phyloP scores from a whole-genome alignment of 1,140 invertebrate genomes.

The Drosophila ercepeae region DNA sequence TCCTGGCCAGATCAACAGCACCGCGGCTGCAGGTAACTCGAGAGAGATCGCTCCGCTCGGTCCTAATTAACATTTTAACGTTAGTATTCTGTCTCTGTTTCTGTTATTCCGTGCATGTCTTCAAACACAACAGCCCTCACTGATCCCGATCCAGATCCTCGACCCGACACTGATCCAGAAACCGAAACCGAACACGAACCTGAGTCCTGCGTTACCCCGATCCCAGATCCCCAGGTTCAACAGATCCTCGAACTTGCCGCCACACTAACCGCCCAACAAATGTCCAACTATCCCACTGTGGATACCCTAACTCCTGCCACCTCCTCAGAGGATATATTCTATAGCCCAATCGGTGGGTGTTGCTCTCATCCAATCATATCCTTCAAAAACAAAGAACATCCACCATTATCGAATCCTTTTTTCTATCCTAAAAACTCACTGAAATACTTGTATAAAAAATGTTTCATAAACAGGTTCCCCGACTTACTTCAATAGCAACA shows the following conservation, averaged over 20 bases:
- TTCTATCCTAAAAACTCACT: too few species aligned
- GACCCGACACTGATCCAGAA: constrained; percentile 16
- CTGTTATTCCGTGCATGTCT: constrained; percentile 80
- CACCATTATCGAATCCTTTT: neutral
- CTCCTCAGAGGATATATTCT: constrained; percentile 77
- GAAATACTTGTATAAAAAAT: too few species aligned
- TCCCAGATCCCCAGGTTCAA: constrained; percentile 25
- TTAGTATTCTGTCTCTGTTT: constrained; percentile 81
- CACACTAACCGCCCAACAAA: constrained; percentile 23
- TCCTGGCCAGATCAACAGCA: constrained; percentile 30
- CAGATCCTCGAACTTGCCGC: constrained; percentile 19
- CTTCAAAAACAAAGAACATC: neutral
- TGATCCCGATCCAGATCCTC: constrained; percentile 16
- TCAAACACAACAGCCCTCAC: constrained; percentile 68
- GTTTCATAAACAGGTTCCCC: constrained; percentile 59
- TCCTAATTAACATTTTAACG: constrained; percentile 68
- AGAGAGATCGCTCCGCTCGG: constrained; percentile 11
- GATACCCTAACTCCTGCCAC: constrained; percentile 76
- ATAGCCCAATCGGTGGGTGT: constrained; percentile 79
- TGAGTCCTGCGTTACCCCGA: constrained; percentile 16
- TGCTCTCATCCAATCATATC: neutral
- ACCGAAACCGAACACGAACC: constrained; percentile 7
- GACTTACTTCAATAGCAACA: constrained; percentile 50
- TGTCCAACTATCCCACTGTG: constrained; percentile 48
- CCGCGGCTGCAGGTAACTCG: constrained; percentile 68